A percentile compares a stretch with the other conserved stretches of the same genome.
These are phyloP conservation scores for Yponomeuta cagnagella DNA, from an alignment of 2,888 invertebrate species.

Conservation along the genomic window DNA sequence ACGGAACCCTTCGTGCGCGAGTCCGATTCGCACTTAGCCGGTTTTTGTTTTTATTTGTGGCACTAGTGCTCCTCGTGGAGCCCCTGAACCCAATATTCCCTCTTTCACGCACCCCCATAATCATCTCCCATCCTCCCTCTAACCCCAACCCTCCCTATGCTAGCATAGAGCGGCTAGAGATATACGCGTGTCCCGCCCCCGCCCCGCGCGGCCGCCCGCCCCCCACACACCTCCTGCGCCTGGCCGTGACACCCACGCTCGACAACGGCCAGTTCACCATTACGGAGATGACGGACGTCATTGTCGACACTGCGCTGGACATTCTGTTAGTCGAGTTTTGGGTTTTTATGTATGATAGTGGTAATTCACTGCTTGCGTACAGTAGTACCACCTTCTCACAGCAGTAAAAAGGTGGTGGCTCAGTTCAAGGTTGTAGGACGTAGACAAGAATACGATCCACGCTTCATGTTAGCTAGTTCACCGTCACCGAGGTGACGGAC, in stretches of 20 bases:
- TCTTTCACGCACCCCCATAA: not conserved
- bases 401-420: no score
- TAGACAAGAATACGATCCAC: no score
- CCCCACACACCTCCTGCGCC: constrained; percentile 31
- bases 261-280: constrained; percentile 30
- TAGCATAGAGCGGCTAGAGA: constrained; percentile 56
- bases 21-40: no score
- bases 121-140: constrained; percentile 13
- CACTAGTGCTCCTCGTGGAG: no score
- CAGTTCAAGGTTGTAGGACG: no score
- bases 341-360: not conserved
- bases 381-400: not conserved
- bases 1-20: no score
- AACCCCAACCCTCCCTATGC: constrained; percentile 10
- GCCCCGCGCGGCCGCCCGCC: constrained; percentile 13
- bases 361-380: not conserved
- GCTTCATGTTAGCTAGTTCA: no score
- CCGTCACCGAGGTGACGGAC: no score
- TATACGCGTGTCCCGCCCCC: constrained; percentile 39
- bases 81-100: no score
- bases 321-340: not conserved
- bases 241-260: constrained; percentile 18
- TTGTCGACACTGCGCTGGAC: not conserved
- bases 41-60: no score
- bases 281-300: constrained; percentile 34